Evolutionary conservation across 2,888 invertebrate genomes (phyloP), one percentile per base, ranked within the genome.

Genomic region (Xanthorhoe spadicearia): DNA sequence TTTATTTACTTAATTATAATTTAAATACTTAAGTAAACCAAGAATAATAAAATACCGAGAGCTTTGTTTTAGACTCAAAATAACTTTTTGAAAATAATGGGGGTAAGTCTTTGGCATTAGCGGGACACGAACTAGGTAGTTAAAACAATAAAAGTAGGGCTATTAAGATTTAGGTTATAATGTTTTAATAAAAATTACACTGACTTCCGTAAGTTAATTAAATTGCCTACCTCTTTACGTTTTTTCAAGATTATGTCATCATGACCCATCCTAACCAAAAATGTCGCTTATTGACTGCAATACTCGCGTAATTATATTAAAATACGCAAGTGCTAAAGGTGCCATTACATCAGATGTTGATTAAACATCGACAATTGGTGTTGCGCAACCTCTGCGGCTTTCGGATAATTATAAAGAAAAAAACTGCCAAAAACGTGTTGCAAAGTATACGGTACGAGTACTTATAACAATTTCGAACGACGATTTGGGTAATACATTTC

Each of bases 301-400:
- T 55, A 38, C 35, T 18, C 57, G 64, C 52, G 64, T 54, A 68
- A 48, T 48, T 48, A 59, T 51, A 55, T 63, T 60, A 28, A 67
- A 65, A 56, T 48, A 15, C 49, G 19, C 48, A 52, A 61, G 58
- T 58, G 55, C 35, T 61, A 64, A 71, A 68, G 71, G 69, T 66
- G 74, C 43, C 59, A 61, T 74, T 73, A 71, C 73, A 65, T 71
- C 71, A 74, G 62, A 51, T 58, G 70, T 62, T 61, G 60, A 68
- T 69, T 70, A 65, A 70, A 68, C 70, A 62, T 70, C 70, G 66
- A 49, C 64, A 66, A 71, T 71, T 66, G 60, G 49, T 61, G 55
- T 75, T 75, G 68, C 60, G 69, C 62, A 75, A 75, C 54, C 51
- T 28, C 28, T 60, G 49, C 61, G 46, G 68, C 69, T 71, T 72